Evolutionary conservation across 2,888 invertebrate genomes (phyloP), one percentile per base, ranked within the genome.

Genomic region (Heliconius aoede): DNA sequence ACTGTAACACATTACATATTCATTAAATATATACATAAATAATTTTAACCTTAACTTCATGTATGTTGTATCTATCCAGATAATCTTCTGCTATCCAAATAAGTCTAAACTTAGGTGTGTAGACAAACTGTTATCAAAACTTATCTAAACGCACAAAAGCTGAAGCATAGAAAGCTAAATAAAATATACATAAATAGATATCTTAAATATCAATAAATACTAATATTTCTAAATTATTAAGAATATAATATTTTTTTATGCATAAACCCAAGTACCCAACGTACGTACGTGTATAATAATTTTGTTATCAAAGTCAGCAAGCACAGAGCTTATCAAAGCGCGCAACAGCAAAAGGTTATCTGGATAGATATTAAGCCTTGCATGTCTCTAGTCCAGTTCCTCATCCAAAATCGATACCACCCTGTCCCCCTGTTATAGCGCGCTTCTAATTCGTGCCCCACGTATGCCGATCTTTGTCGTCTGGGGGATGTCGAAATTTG

Each of bases 331-430:
- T 72, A 72, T 40, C 60, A 61, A 72, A 72, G 61, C 60, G 74
- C 67, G 72, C 51, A 75, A 76, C 61, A 73, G 64, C 76, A 76
- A 90, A 89, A 90, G 90, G 90, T 88, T 89, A 90, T 89, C 90
- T 86, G 89, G 89, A 92, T 90, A 91, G 92, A 91, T 91, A 93
- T 93, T 91, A 92, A 92, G 91, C 90, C 87, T 90, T 88, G 91
- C 92, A 92, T 92, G 93, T 93, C 93, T 93, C 93, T 86, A 91
- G 93, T 93, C 93, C 92, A 88, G 91, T 92, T 93, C 88, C 94
- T 94, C 94, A 94, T 93, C 92, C 90, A 90, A 92, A 94, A 94
- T 94, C 94, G 93, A 94, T 94, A 94, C 87, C 87, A 88, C 89
- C 89, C 87, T 80, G 83, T 84, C 88, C 87, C 87, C 91, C 88